A percentile compares a stretch with the other conserved stretches of the same genome.
phyloP scores from a whole-genome alignment of 2,888 invertebrate species.

The Diaperis boleti region DNA sequence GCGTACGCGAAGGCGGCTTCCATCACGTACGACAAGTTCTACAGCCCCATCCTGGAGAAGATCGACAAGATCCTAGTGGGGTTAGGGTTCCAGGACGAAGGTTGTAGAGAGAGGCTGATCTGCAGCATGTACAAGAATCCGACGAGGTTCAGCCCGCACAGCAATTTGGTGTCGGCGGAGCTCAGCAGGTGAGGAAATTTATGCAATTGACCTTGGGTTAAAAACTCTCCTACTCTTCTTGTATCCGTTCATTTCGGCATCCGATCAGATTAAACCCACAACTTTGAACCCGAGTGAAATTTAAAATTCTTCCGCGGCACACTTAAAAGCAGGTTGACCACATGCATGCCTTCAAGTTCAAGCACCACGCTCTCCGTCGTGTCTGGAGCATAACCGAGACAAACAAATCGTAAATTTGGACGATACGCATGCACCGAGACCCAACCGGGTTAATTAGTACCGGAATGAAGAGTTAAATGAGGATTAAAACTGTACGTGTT shows the following conservation, averaged over 20 bases:
- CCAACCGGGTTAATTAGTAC: neutral
- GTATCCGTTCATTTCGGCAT: neutral
- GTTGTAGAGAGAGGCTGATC: slow-evolving; percentile 83
- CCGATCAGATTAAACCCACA: slow-evolving; percentile 1
- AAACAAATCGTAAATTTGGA: neutral
- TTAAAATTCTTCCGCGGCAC: slow-evolving; percentile 15
- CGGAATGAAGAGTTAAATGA: no score
- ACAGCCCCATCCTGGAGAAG: slow-evolving; percentile 82
- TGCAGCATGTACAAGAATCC: slow-evolving; percentile 90
- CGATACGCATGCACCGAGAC: no score
- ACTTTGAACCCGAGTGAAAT: slow-evolving; percentile 6
- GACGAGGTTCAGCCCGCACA: slow-evolving; percentile 84
- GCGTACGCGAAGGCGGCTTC: slow-evolving; percentile 64
- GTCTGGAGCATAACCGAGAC: neutral
- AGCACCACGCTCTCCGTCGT: neutral
- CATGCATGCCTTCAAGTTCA: neutral
- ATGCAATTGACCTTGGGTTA: slow-evolving; percentile 49
- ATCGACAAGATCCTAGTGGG: slow-evolving; percentile 81
- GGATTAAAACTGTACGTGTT: no score
- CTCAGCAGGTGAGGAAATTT: slow-evolving; percentile 88
- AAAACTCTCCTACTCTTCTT: neutral
- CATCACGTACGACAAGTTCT: slow-evolving; percentile 73
- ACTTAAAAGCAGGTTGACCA: slow-evolving; percentile 24
- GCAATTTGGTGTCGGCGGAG: slow-evolving; percentile 88
- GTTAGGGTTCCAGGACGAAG: slow-evolving; percentile 77